Conservation (phyloP, 30 jellyfish, hydroid and myxozoan species). For the Calvadosia cruxmelitensis region DNA sequence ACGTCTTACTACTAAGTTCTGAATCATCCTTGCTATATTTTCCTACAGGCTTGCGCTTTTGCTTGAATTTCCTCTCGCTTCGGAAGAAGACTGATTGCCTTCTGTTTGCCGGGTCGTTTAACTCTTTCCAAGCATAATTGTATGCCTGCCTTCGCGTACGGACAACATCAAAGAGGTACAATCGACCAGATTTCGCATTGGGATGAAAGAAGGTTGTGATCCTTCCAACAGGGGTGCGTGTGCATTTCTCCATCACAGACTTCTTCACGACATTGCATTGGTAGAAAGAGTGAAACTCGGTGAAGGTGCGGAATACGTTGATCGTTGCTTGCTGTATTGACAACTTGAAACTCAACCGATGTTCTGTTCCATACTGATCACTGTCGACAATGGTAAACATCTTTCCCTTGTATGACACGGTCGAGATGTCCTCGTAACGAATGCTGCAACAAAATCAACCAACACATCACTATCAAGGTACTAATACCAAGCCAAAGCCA, state of each 20-base stretch:
- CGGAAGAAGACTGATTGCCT: slow-evolving; percentile 76
- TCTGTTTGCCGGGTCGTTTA: slow-evolving; percentile 68
- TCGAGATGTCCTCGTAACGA: slow-evolving; percentile 88
- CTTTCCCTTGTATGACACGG: slow-evolving; percentile 95
- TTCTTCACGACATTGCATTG: slow-evolving; percentile 91
- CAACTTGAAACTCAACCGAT: slow-evolving; percentile 64
- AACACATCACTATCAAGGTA: no score
- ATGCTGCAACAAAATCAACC: slow-evolving; percentile 49
- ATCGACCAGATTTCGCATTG: slow-evolving; percentile 38
- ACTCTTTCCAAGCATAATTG: slow-evolving; percentile 90
- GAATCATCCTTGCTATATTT: background rate
- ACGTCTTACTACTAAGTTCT: slow-evolving; percentile 5
- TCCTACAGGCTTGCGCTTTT: background rate
- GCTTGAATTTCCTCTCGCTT: slow-evolving; percentile 63
- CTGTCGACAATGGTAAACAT: slow-evolving; percentile 87
- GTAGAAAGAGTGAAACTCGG: slow-evolving; percentile 91
- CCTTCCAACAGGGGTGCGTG: slow-evolving; percentile 76
- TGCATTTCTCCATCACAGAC: slow-evolving; percentile 90
- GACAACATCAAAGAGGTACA: slow-evolving; percentile 80
- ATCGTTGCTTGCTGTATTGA: slow-evolving; percentile 65
- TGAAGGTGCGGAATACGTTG: slow-evolving; percentile 82
- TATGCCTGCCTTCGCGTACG: slow-evolving; percentile 90
- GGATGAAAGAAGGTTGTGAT: slow-evolving; percentile 69
- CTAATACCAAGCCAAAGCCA: no score
- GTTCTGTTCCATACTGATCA: slow-evolving; percentile 41